Percentiles rank a stretch among this genome's conserved stretches.
phyloP scores from a whole-genome alignment of 2,113 vertebrate genomes.

The Pungitius pungitius region DNA sequence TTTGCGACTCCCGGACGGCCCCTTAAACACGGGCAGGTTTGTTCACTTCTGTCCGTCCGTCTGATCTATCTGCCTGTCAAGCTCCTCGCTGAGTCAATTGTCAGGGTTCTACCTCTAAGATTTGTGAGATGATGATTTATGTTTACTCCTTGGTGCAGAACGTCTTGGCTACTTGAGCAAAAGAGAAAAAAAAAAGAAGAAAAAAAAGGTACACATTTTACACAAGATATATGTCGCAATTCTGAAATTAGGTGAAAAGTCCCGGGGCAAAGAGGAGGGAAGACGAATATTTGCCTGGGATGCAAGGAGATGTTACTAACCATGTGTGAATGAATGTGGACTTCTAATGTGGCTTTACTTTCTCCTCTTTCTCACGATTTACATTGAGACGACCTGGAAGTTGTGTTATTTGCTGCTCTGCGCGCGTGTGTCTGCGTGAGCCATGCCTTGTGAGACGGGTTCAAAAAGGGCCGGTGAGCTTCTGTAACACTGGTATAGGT shows the following conservation, averaged over 20 bases:
- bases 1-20: conserved; percentile 47
- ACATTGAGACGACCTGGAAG: conserved; percentile 59
- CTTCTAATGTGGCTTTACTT: conserved; percentile 60
- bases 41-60: conserved; percentile 47
- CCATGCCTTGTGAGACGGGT: conserved; percentile 39
- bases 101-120: conserved; percentile 83
- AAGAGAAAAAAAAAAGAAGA: conserved; percentile 40
- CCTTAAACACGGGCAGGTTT: conserved; percentile 49
- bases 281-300: conserved; percentile 6
- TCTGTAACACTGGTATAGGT: conserved; percentile 57
- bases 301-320: conserved; percentile 43
- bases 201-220: conserved; percentile 55
- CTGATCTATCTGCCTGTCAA: conserved; percentile 67
- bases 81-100: conserved; percentile 62
- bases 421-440: conserved; percentile 75
- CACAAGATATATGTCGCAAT: conserved; percentile 52
- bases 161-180: conserved; percentile 82
- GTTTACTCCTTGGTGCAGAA: conserved; percentile 81
- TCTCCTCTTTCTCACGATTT: conserved; percentile 53
- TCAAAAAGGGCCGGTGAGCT: conserved; percentile 37
- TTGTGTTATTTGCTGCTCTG: conserved; percentile 58
- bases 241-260: conserved; percentile 36
- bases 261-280: conserved; percentile 69
- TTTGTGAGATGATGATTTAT: conserved; percentile 72
- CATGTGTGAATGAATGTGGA: conserved; percentile 57